phyloP scores from a whole-genome alignment of 2,113 vertebrate species.

The Pardalotus punctatus region DNA sequence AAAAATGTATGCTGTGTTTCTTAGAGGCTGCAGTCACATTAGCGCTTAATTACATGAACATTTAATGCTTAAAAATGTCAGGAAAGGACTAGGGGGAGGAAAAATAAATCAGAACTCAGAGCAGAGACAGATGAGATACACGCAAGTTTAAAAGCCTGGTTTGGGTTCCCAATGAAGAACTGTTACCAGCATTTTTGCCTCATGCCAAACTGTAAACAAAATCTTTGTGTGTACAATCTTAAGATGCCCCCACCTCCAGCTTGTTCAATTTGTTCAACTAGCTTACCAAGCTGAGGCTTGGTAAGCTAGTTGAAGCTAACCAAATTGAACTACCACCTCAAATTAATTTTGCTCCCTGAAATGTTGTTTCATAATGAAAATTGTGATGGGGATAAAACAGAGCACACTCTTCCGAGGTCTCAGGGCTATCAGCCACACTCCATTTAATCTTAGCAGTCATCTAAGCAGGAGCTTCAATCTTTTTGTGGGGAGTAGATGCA shows the following conservation, averaged over 20 bases:
- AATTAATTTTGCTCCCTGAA: not conserved
- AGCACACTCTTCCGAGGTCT: not conserved
- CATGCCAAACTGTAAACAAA: not conserved
- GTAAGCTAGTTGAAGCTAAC: not conserved
- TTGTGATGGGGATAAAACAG: not conserved
- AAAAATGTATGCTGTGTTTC: not conserved
- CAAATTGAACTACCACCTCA: not conserved
- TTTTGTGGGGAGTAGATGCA: not conserved
- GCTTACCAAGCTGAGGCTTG: too few species aligned
- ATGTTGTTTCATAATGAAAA: not conserved
- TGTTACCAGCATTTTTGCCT: not conserved
- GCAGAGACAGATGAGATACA: not conserved
- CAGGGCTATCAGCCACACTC: not conserved
- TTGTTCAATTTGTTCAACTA: too few species aligned
- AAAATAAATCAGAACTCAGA: not conserved
- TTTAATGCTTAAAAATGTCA: slow-evolving; percentile 56
- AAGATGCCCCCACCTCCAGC: not conserved
- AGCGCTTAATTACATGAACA: slow-evolving; percentile 23
- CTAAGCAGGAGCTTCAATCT: not conserved
- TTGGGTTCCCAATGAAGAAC: not conserved
- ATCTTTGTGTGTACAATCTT: not conserved
- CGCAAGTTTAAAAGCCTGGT: not conserved
- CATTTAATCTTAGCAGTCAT: not conserved
- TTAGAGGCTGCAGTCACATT: not conserved
- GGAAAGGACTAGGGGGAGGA: not conserved